Percentiles rank a stretch among this genome's conserved stretches.
These are phyloP conservation scores for Hybognathus amarus DNA, from an alignment of 2,797 vertebrate genomes.

Conservation along the genomic window DNA sequence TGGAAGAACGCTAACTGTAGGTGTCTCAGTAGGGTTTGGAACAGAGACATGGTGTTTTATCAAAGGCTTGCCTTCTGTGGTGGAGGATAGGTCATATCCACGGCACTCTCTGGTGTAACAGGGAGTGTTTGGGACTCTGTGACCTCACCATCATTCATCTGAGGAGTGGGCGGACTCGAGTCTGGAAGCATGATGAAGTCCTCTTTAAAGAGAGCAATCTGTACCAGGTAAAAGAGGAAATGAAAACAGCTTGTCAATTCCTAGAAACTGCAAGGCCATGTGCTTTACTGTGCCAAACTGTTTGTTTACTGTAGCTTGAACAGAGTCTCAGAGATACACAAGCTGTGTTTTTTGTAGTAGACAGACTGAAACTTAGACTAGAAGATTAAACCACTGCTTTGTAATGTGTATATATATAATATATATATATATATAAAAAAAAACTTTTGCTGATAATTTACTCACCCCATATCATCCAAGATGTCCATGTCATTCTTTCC, in stretches of 20 bases:
- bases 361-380: neutral
- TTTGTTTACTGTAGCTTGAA: slow-evolving; percentile 20
- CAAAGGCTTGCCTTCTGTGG: slow-evolving; percentile 66
- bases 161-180: slow-evolving; percentile 68
- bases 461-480: too few species aligned
- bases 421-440: too few species aligned
- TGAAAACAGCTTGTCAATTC: neutral
- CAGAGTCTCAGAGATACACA: slow-evolving; percentile 3
- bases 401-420: neutral
- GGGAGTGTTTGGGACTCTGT: slow-evolving; percentile 32
- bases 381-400: neutral
- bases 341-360: neutral
- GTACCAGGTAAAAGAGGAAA: slow-evolving; percentile 51
- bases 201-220: slow-evolving; percentile 87
- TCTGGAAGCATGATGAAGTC: slow-evolving; percentile 82
- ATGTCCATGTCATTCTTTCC: too few species aligned
- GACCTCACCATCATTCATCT: slow-evolving; percentile 66
- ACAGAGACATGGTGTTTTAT: neutral
- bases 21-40: neutral
- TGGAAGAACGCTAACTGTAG: neutral
- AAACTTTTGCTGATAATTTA: too few species aligned
- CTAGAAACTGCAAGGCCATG: slow-evolving; percentile 1
- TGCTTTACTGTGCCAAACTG: neutral
- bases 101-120: slow-evolving; percentile 36
- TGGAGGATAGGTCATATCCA: slow-evolving; percentile 58